A percentile compares a stretch with the other conserved stretches of the same genome.
These are phyloP conservation scores for Euborellia annulipes DNA, from an alignment of 1,140 invertebrate species.

Conservation along the genomic window DNA sequence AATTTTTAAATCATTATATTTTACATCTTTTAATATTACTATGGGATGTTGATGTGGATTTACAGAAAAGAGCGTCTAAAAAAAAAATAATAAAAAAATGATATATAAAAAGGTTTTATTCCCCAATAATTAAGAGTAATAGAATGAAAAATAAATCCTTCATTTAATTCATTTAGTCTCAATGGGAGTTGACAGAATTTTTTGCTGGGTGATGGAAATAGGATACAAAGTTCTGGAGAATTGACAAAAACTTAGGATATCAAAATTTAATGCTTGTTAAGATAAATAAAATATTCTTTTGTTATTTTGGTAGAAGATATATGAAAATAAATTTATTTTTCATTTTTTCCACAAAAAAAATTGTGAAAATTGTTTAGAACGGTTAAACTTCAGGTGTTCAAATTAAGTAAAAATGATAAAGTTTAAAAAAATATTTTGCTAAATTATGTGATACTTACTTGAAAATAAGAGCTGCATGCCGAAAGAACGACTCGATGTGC, in stretches of 20 bases:
- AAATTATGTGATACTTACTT: conserved; percentile 33
- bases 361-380: not conserved
- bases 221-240: too few species aligned
- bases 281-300: too few species aligned
- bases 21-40: conserved; percentile 77
- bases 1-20: conserved; percentile 66
- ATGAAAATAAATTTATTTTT: conserved; percentile 4
- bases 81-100: too few species aligned
- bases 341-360: conserved; percentile 1
- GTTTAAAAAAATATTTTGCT: not conserved
- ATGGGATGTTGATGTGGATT: conserved; percentile 84
- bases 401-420: not conserved
- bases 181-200: too few species aligned
- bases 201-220: too few species aligned
- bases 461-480: conserved; percentile 75
- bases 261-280: too few species aligned
- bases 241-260: too few species aligned
- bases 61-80: conserved; percentile 55
- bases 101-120: too few species aligned
- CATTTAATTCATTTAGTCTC: too few species aligned
- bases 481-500: conserved; percentile 76
- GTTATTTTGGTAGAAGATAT: conserved; percentile 1
- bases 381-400: not conserved
- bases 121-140: too few species aligned
- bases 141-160: too few species aligned